Base-by-base conservation (phyloP, 2,797 vertebrate genomes). In the Enteromius trimaculatus region DNA sequence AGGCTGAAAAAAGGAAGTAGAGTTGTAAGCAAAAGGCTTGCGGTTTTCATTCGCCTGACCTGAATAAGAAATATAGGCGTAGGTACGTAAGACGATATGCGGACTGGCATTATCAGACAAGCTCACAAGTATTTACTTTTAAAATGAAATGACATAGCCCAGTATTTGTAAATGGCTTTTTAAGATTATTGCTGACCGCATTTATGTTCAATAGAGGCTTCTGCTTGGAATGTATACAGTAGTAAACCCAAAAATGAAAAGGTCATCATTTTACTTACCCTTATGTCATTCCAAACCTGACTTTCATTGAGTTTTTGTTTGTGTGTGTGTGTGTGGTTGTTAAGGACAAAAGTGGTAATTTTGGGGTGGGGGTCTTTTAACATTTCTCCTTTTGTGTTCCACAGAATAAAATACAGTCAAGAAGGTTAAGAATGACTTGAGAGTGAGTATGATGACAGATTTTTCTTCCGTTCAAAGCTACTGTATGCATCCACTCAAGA, bases 11-110 rank as follows among this genome's bases (percentile, higher is more conserved):
- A 83, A 60, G 37, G 62, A 77, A 77, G 51, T 68, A 51, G 37
- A 62, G 65, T 60, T 10, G 42, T 62, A 83, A 83, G 81, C 75
- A 71, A 62, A 83, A 83, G 49, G 53, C 21, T 77, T 83, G 81
- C 3, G 10, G 39, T 70, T 83, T 71, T 78, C 21, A 60, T 69
- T 16, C 21, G 0, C 21, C 51, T 83, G 81, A 77, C 65, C 75
- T 83, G 75, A 78, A 78, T 78, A 60, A 78, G 42, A 65, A 78
- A 23, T 47, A 77, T 64, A 64, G 23, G 58, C 1, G 0, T 17
- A 16, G 29, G 19, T 21, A 49, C 0, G 39, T 78, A 64, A 31
- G 39, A 21, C 2, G 39, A 64, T 64, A 65, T 64, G 29, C 49
- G 9, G 47, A 78, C 60, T 64, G 26, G 23, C 39, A 14, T 65